These are phyloP conservation scores for human (Homo sapiens) DNA, from an alignment of 2,113 vertebrate genomes.

Conservation along the genomic window GRCh38 chr17:28529001-28529500, in stretches of 20 bases:
- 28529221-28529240: conserved; percentile 88
- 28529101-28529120: conserved; percentile 84
- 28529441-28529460: background rate
- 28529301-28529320: background rate
- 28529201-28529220: conserved; percentile 98
- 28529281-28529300: conserved; percentile 28
- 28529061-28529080: conserved; percentile 44
- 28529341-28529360: background rate
- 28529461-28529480: background rate
- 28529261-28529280: background rate
- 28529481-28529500: background rate
- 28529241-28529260: background rate
- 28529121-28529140: conserved; percentile 84
- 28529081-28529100: conserved; percentile 85
- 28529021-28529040: background rate
- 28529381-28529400: background rate
- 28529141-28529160: conserved; percentile 89
- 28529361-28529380: background rate
- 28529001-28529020: background rate
- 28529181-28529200: conserved; percentile 89
- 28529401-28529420: background rate
- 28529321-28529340: background rate
- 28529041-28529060: background rate
- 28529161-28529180: conserved; percentile 84
- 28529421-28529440: background rate